Evolutionary conservation across 2,888 invertebrate species (phyloP).

Genomic region (Drosophila prolongata): DNA sequence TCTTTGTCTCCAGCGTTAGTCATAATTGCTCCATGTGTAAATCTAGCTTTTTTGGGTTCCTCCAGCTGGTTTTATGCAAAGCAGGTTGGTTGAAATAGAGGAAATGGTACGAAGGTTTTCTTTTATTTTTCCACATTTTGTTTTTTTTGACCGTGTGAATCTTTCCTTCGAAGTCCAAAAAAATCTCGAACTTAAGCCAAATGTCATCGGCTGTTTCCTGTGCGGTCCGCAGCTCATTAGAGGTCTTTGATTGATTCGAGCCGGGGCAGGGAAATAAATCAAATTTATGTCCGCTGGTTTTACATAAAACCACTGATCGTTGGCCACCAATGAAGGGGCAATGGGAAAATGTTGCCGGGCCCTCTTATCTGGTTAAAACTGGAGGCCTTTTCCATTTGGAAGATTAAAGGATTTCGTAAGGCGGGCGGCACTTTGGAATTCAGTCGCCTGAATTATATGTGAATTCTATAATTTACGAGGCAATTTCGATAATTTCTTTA

Average conservation of each 20-base stretch:
- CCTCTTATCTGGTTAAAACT: constrained; percentile 25
- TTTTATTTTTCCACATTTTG: constrained; percentile 8
- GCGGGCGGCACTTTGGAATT: constrained; percentile 36
- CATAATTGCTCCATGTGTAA: constrained; percentile 64
- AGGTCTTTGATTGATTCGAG: constrained; percentile 67
- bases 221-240: constrained; percentile 61
- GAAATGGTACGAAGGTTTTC: constrained; percentile 33
- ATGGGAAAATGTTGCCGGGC: constrained; percentile 20
- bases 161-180: constrained; percentile 5
- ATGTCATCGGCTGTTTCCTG: constrained; percentile 65
- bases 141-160: constrained; percentile 62
- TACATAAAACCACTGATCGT: constrained; percentile 34
- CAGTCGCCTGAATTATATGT: constrained; percentile 33
- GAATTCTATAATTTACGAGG: constrained; percentile 69
- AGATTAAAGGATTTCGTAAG: constrained; percentile 46
- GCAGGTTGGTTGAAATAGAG: constrained; percentile 63
- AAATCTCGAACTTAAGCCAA: constrained; percentile 27
- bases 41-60: constrained; percentile 11
- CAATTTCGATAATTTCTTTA: constrained; percentile 68
- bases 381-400: constrained; percentile 18
- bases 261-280: constrained; percentile 61
- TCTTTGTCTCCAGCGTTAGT: constrained; percentile 66
- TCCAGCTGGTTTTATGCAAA: constrained; percentile 63
- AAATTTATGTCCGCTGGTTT: constrained; percentile 63
- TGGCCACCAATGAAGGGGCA: constrained; percentile 16